These are phyloP conservation scores for Silurus lanzhouensis DNA, from an alignment of 2,797 vertebrate genomes.

Conservation along the genomic window DNA sequence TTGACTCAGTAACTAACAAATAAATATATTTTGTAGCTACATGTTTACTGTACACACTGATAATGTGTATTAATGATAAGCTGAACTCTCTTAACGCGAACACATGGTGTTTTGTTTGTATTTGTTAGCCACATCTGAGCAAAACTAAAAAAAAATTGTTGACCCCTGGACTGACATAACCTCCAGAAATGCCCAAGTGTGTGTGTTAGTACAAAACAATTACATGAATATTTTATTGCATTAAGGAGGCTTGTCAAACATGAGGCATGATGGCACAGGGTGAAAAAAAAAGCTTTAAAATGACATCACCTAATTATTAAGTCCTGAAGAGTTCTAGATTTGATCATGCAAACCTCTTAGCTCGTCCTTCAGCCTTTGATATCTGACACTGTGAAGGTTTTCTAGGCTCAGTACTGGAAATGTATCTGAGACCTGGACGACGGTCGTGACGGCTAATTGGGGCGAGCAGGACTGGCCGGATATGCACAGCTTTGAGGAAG, in stretches of 20 bases:
- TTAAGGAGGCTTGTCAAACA: conserved; percentile 46
- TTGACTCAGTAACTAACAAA: not conserved
- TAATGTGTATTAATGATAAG: not conserved
- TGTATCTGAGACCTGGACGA: conserved; percentile 54
- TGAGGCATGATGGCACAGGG: conserved; percentile 55
- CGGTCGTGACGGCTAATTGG: conserved; percentile 56
- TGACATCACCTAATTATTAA: conserved; percentile 66
- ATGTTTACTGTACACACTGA: not conserved
- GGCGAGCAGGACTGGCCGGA: conserved; percentile 54
- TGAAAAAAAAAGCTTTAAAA: conserved; percentile 46
- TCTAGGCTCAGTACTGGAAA: conserved; percentile 52
- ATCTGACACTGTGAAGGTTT: conserved; percentile 50
- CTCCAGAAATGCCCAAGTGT: conserved; percentile 1
- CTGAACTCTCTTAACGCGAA: too few species aligned
- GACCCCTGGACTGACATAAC: not conserved
- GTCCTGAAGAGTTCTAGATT: conserved; percentile 52
- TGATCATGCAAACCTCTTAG: conserved; percentile 52
- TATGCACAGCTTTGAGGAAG: conserved; percentile 72
- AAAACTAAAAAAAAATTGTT: not conserved
- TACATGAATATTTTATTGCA: conserved; percentile 88
- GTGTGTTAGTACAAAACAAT: conserved; percentile 63
- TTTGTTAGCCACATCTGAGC: too few species aligned
- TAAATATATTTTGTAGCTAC: not conserved
- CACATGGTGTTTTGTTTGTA: too few species aligned
- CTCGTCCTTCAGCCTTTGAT: conserved; percentile 48